Conservation (phyloP, 2,113 vertebrate species). For the Cephalophus harveyi region DNA sequence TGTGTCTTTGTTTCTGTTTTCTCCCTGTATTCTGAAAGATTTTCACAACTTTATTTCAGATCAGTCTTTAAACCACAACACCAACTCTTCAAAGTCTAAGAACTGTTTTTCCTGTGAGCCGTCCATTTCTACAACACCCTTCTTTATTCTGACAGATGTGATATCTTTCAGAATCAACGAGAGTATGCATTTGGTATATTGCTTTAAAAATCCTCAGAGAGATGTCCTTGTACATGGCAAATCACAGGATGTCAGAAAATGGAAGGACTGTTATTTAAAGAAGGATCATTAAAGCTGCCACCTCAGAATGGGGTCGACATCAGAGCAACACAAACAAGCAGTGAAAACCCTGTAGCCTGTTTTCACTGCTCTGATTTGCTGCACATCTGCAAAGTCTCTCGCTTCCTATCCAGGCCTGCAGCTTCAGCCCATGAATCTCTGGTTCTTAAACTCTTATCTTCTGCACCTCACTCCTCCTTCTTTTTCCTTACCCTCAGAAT, state of each 20-base stretch:
- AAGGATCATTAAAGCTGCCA: neutral
- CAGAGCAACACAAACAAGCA: neutral
- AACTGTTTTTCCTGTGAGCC: neutral
- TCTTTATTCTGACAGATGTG: neutral
- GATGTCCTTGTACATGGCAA: neutral
- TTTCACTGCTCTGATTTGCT: neutral
- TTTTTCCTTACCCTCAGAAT: neutral
- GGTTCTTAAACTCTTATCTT: neutral
- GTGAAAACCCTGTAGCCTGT: too few species aligned
- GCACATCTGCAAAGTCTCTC: too few species aligned
- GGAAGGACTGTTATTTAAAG: neutral
- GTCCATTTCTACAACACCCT: neutral
- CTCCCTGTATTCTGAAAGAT: neutral
- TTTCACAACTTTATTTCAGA: neutral
- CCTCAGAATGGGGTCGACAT: neutral
- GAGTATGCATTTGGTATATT: neutral
- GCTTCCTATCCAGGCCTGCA: neutral
- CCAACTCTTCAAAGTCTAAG: neutral
- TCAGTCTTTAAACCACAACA: neutral
- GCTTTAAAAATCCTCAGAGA: neutral
- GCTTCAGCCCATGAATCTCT: neutral
- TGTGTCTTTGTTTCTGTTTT: neutral
- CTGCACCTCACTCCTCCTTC: neutral
- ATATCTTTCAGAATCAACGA: neutral
- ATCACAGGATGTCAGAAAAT: neutral